phyloP scores from a whole-genome alignment of 2,113 vertebrate genomes.

The Phocoena phocoena region DNA sequence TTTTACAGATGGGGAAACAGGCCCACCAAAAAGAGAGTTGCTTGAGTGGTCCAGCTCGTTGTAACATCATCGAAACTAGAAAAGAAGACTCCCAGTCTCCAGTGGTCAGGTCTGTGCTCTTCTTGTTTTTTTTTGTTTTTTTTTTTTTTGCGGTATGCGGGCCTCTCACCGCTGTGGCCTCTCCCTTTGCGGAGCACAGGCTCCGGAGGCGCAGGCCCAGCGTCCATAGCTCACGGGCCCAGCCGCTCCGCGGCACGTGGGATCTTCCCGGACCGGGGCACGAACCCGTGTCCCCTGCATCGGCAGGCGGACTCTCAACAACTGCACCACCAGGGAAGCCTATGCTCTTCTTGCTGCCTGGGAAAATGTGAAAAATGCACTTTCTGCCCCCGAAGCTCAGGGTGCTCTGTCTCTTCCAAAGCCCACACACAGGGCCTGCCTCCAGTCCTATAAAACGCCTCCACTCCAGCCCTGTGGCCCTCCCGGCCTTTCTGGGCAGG shows the following conservation, averaged over 20 bases:
- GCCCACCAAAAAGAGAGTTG: not conserved
- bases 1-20: slow-evolving; percentile 28
- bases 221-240: too few species aligned
- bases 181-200: too few species aligned
- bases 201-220: too few species aligned
- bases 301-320: too few species aligned
- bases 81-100: not conserved
- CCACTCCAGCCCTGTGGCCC: not conserved
- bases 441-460: not conserved
- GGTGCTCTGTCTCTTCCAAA: not conserved
- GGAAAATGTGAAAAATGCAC: not conserved
- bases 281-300: too few species aligned
- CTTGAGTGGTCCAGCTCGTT: not conserved
- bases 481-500: not conserved
- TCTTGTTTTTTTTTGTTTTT: not conserved
- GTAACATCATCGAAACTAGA: not conserved
- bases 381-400: not conserved
- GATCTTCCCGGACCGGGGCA: too few species aligned
- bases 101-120: not conserved
- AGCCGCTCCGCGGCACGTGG: too few species aligned
- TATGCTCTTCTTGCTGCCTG: not conserved
- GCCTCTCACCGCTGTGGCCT: too few species aligned
- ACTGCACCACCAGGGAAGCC: too few species aligned
- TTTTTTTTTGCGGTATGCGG: too few species aligned
- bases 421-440: not conserved